Conservation (phyloP, 2,113 vertebrate species). For the Otis tarda region DNA sequence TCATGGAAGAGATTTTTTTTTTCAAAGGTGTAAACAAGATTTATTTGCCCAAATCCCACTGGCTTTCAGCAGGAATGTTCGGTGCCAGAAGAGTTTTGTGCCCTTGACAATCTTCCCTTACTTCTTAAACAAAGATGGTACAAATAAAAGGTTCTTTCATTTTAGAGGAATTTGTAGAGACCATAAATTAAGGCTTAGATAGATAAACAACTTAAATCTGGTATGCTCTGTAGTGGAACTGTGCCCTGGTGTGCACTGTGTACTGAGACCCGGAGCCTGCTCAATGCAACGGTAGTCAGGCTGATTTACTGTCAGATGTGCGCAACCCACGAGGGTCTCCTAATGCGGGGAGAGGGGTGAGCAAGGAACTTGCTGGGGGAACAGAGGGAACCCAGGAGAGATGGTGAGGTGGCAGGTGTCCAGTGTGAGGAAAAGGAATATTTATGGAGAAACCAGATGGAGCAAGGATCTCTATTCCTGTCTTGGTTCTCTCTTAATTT, state of each 20-base stretch:
- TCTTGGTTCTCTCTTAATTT: not conserved
- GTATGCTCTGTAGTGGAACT: not conserved
- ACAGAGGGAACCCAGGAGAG: not conserved
- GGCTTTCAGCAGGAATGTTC: not conserved
- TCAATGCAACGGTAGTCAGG: not conserved
- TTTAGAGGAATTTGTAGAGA: not conserved
- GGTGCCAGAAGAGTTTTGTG: not conserved
- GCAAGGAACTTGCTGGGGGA: not conserved
- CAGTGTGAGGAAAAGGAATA: not conserved
- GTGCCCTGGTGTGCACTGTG: not conserved
- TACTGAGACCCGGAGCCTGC: not conserved
- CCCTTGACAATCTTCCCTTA: not conserved
- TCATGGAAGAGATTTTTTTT: slow-evolving; percentile 20
- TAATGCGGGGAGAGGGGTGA: not conserved
- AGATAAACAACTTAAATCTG: slow-evolving; percentile 20
- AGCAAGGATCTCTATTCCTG: not conserved
- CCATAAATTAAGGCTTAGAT: not conserved
- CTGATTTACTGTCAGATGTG: not conserved
- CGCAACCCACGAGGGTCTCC: not conserved
- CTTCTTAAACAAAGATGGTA: not conserved
- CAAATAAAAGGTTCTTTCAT: not conserved
- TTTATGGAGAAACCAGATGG: not conserved
- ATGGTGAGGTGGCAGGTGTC: not conserved
- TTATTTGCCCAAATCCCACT: not conserved
- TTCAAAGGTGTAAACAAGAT: not conserved